Conservation (phyloP, 2,888 invertebrate species). For the Diaperis boleti region DNA sequence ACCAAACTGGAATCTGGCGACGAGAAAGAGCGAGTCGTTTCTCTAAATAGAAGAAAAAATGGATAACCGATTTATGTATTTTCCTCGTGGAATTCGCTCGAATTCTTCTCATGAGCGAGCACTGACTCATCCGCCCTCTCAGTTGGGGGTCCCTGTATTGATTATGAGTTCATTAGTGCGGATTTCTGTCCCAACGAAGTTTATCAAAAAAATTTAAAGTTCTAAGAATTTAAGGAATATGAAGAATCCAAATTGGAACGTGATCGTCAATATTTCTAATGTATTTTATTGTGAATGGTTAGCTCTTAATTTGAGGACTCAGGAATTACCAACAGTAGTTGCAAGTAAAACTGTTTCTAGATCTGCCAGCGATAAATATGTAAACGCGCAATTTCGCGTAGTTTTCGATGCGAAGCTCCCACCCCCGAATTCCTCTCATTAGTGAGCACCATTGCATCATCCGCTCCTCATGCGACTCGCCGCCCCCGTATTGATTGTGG, state of each 20-base stretch:
- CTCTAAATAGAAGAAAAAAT: no score
- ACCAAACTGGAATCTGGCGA: not conserved
- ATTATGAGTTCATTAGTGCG: constrained; percentile 16
- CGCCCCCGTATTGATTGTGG: not conserved
- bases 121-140: not conserved
- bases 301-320: no score
- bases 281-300: no score
- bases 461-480: not conserved
- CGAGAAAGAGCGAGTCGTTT: not conserved
- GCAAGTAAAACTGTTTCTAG: no score
- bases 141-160: not conserved
- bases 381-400: no score
- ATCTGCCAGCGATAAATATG: no score
- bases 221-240: no score
- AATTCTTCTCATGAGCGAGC: not conserved
- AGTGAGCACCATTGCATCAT: not conserved
- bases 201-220: not conserved
- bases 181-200: not conserved
- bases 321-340: no score
- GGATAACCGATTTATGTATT: not conserved
- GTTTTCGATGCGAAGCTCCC: no score
- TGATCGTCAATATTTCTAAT: no score
- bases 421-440: not conserved
- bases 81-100: not conserved
- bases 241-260: no score